Base-by-base conservation (phyloP, 2,797 vertebrate genomes). In the Brachymystax lenok region DNA sequence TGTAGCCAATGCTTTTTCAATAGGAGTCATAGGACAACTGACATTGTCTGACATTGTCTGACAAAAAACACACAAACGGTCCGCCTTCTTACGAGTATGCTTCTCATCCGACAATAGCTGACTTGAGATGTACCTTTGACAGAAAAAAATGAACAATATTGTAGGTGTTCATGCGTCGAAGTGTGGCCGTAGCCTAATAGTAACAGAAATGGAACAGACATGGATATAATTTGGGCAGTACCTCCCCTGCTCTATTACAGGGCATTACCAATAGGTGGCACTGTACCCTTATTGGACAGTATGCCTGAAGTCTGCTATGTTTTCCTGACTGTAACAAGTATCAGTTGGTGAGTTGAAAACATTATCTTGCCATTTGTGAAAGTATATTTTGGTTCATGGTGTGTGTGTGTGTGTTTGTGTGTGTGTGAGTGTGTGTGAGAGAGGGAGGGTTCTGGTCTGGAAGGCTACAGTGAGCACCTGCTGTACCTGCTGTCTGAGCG, bases 221-320 rank as follows among this genome's bases (percentile, higher is more conserved):
- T 67, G 2, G 3, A 67, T 14, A 33, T 19, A 6, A 33, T 67
- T 67, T 67, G 64, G 64, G 16, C 64, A 33, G 64, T 67, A 33
- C 5, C 64, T 54, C 61, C 35, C 71, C 76, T 84, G 64, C 71
- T 35, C 74, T 72, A 71, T 89, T 82, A 77, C 85, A 21, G 30
- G 69, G 77, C 84, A 75, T 83, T 79, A 85, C 91, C 91, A 88
- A 91, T 85, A 92, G 91, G 87, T 92, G 91, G 91, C 91, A 92
- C 88, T 92, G 84, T 89, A 78, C 77, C 81, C 88, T 89, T 92
- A 87, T 87, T 86, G 83, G 85, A 88, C 80, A 70, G 17, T 77
- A 78, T 72, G 16, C 52, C 40, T 13, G 10, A 46, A 16, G 27
- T 3, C 19, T 71, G 69, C 24, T 13, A 21, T 52, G 69, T 27